Percentiles rank a stretch among this genome's conserved stretches.
These are phyloP conservation scores for Brienomyrus brachyistius DNA, from an alignment of 2,113 vertebrate genomes.

Conservation along the genomic window DNA sequence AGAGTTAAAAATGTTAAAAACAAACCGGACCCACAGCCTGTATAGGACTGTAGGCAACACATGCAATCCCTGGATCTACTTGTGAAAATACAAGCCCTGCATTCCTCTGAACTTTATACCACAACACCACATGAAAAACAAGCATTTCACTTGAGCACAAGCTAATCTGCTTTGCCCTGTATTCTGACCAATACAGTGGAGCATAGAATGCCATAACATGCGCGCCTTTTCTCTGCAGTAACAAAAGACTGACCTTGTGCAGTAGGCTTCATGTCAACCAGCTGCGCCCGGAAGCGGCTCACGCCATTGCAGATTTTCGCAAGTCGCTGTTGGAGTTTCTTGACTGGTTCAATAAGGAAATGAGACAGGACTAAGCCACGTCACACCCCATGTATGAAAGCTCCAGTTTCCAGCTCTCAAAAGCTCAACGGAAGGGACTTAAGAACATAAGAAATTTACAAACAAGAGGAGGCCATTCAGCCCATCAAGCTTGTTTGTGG, in stretches of 20 bases:
- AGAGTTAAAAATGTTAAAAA: background rate
- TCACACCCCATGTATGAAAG: background rate
- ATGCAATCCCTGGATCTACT: background rate
- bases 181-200: background rate
- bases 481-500: too few species aligned
- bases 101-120: background rate
- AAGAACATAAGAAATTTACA: too few species aligned
- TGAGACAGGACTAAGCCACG: background rate
- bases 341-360: constrained; percentile 51
- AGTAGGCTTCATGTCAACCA: constrained; percentile 73
- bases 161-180: background rate
- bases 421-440: background rate
- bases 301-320: constrained; percentile 71
- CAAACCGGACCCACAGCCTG: background rate
- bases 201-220: background rate
- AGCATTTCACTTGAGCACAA: background rate
- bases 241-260: constrained; percentile 66
- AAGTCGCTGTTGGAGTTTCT: constrained; percentile 69
- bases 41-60: background rate
- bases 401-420: background rate
- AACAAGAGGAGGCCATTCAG: too few species aligned
- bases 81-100: background rate
- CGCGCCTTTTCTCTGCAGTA: background rate
- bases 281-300: constrained; percentile 70
- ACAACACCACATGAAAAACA: background rate